Evolutionary conservation across 2,113 vertebrate genomes (phyloP).

Genomic region (Tamias sibiricus): DNA sequence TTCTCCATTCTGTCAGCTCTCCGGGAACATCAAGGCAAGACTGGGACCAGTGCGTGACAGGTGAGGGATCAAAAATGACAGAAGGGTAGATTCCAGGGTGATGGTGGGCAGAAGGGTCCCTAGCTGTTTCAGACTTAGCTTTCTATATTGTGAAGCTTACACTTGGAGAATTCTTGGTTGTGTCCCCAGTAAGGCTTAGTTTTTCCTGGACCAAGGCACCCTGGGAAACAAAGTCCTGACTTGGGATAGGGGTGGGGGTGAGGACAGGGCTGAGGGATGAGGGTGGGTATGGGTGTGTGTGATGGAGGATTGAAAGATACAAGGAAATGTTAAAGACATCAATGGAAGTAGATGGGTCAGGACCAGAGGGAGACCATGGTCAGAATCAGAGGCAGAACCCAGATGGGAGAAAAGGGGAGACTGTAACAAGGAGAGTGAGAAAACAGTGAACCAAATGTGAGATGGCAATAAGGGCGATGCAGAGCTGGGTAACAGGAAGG

Average conservation of each 20-base stretch:
- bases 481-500: constrained; percentile 62
- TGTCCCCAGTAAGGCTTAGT: not conserved
- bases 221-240: not conserved
- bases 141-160: not conserved
- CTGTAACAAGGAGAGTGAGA: not conserved
- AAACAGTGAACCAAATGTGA: not conserved
- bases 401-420: not conserved
- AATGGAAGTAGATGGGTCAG: not conserved
- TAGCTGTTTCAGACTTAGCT: not conserved
- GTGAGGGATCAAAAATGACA: constrained; percentile 52
- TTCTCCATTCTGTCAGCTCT: constrained; percentile 75
- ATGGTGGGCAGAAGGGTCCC: not conserved
- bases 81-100: not conserved
- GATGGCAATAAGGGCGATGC: not conserved
- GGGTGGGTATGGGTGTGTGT: not conserved
- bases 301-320: not conserved
- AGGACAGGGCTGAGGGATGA: not conserved
- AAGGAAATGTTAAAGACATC: not conserved
- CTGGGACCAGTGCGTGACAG: constrained; percentile 45
- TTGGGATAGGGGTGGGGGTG: not conserved
- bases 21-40: constrained; percentile 59
- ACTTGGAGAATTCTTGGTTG: not conserved
- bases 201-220: not conserved
- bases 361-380: not conserved
- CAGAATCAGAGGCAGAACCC: not conserved